A percentile compares a stretch with the other conserved stretches of the same genome.
phyloP scores from a whole-genome alignment of 2,888 invertebrate species.

The Scaptomyza cyrtandrae region DNA sequence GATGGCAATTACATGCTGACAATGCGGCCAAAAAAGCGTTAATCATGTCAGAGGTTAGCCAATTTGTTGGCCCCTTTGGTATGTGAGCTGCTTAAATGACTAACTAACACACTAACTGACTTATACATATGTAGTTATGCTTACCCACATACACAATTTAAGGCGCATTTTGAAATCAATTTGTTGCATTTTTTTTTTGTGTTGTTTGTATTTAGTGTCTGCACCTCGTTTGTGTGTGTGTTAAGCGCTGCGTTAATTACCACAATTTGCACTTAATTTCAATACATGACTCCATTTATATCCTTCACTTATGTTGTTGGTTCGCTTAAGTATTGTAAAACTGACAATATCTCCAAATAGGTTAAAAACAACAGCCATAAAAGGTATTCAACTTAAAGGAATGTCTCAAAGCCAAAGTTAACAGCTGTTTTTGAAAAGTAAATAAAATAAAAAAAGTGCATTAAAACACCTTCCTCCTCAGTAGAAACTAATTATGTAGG shows the following conservation, averaged over 20 bases:
- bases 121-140: slow-evolving; percentile 3
- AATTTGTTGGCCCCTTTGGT: slow-evolving; percentile 38
- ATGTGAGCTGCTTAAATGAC: slow-evolving; percentile 9
- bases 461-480: slow-evolving; percentile 10
- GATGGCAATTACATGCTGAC: slow-evolving; percentile 25
- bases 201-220: slow-evolving; percentile 30
- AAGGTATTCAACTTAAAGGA: neutral
- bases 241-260: slow-evolving; percentile 59
- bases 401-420: slow-evolving; percentile 16
- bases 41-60: slow-evolving; percentile 56
- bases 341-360: slow-evolving; percentile 14
- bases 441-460: neutral
- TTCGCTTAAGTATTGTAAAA: slow-evolving; percentile 39
- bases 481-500: slow-evolving; percentile 31
- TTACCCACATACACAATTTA: slow-evolving; percentile 24
- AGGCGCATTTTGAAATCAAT: slow-evolving; percentile 69
- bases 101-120: slow-evolving; percentile 19
- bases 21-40: slow-evolving; percentile 29
- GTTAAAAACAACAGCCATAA: neutral
- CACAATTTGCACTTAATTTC: slow-evolving; percentile 64
- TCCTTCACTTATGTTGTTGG: slow-evolving; percentile 26
- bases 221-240: slow-evolving; percentile 26
- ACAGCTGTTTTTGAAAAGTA: slow-evolving; percentile 13
- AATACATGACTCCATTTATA: slow-evolving; percentile 38
- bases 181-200: slow-evolving; percentile 51